Conservation (phyloP, 2,888 invertebrate genomes). For the Meta bourneti region DNA sequence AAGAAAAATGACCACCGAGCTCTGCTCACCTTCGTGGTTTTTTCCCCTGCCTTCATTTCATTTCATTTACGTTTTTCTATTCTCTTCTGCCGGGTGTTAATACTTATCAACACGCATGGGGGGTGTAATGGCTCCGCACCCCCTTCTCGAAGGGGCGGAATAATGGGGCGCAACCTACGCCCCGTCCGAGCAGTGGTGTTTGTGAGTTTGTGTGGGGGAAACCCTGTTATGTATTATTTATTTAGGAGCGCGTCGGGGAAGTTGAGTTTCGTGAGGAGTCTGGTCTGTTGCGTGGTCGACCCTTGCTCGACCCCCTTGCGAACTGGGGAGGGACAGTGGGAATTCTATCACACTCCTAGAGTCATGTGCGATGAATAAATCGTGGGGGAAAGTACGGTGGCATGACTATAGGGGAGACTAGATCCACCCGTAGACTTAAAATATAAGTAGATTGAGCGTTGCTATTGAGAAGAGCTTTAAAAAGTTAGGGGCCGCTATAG, state of each 20-base stretch:
- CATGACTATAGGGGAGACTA: no score
- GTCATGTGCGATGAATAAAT: no score
- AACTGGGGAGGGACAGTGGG: no score
- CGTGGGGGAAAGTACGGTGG: no score
- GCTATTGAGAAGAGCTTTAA: no score
- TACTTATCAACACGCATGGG: neutral
- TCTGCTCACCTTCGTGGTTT: neutral
- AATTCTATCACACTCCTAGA: no score
- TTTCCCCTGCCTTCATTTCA: neutral
- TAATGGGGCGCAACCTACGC: neutral
- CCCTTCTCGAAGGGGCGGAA: neutral
- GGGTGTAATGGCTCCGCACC: neutral
- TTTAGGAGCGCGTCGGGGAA: neutral
- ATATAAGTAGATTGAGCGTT: no score
- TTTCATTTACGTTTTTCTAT: conserved; percentile 9
- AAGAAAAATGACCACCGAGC: conserved; percentile 24
- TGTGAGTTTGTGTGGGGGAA: neutral
- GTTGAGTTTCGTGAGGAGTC: neutral
- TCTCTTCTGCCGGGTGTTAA: neutral
- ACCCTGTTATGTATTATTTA: neutral
- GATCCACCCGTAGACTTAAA: no score
- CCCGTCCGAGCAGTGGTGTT: neutral
- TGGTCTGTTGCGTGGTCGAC: no score
- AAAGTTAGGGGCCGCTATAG: no score
- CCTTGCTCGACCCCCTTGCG: no score